phyloP scores from a whole-genome alignment of 2,797 vertebrate genomes.

The Pogonophryne albipinna region DNA sequence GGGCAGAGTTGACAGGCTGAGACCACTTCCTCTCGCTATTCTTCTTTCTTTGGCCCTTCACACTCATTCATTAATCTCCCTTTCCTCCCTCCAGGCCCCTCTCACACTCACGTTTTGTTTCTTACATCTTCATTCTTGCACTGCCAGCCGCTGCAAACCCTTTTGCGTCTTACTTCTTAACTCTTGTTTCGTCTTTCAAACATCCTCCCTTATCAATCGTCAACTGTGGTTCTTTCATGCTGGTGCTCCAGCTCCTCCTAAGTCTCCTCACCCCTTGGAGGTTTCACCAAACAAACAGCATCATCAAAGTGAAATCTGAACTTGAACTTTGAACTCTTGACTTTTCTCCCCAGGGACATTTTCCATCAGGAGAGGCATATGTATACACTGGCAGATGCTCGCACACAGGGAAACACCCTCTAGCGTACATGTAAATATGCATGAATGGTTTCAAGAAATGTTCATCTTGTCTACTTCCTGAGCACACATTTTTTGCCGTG shows the following conservation, averaged over 20 bases:
- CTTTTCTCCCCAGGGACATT: conserved; percentile 62
- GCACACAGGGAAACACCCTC: conserved; percentile 45
- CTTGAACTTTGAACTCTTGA: conserved; percentile 75
- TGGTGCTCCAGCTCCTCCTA: conserved; percentile 41
- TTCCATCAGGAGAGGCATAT: conserved; percentile 72
- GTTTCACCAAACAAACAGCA: conserved; percentile 74
- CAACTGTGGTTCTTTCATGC: conserved; percentile 63
- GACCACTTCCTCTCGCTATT: conserved; percentile 82
- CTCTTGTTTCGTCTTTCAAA: conserved; percentile 65
- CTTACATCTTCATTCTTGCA: conserved; percentile 59
- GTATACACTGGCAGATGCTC: conserved; percentile 74
- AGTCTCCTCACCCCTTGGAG: conserved; percentile 43
- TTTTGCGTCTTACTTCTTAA: conserved; percentile 57
- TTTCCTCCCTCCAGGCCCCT: conserved; percentile 60
- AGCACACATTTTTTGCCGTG: conserved; percentile 32
- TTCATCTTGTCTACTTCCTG: conserved; percentile 49
- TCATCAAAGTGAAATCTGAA: conserved; percentile 81
- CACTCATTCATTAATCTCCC: conserved; percentile 78
- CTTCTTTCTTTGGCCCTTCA: conserved; percentile 78
- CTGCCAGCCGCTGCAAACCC: conserved; percentile 37
- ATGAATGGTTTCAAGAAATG: conserved; percentile 30
- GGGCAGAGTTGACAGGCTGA: conserved; percentile 75
- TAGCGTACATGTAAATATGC: conserved; percentile 45
- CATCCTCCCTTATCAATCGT: conserved; percentile 70
- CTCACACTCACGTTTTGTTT: conserved; percentile 63